phyloP scores from a whole-genome alignment of 2,797 vertebrate genomes.

The Anabacerthia variegaticeps region DNA sequence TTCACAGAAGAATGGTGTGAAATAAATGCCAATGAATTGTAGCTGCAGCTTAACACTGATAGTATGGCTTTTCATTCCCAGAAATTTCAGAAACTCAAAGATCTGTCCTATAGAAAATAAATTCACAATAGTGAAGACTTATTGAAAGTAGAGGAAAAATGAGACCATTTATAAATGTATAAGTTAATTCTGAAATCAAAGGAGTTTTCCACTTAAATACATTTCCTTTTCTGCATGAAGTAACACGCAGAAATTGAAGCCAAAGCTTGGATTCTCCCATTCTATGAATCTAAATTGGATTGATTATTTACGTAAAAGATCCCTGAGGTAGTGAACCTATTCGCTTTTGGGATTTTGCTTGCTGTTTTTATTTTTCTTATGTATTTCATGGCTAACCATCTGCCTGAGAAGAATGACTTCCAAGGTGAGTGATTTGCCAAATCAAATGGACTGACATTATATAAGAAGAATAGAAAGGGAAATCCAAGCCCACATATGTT shows the following conservation, averaged over 20 bases:
- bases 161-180: background rate
- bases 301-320: background rate
- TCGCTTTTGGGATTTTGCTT: background rate
- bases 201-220: background rate
- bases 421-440: background rate
- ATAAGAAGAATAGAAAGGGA: background rate
- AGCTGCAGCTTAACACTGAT: background rate
- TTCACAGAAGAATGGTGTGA: background rate
- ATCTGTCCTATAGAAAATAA: background rate
- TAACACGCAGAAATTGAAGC: background rate
- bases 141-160: background rate
- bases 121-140: background rate
- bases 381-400: background rate
- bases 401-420: background rate
- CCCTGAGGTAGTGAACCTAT: background rate
- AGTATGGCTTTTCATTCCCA: background rate
- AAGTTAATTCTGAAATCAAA: background rate
- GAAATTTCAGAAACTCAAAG: background rate
- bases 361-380: background rate
- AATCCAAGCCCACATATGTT: background rate
- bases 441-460: background rate
- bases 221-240: background rate
- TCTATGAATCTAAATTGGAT: background rate
- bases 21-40: background rate
- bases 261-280: background rate